phyloP scores from a whole-genome alignment of 1,140 invertebrate species.

The Sesamia nonagrioides region DNA sequence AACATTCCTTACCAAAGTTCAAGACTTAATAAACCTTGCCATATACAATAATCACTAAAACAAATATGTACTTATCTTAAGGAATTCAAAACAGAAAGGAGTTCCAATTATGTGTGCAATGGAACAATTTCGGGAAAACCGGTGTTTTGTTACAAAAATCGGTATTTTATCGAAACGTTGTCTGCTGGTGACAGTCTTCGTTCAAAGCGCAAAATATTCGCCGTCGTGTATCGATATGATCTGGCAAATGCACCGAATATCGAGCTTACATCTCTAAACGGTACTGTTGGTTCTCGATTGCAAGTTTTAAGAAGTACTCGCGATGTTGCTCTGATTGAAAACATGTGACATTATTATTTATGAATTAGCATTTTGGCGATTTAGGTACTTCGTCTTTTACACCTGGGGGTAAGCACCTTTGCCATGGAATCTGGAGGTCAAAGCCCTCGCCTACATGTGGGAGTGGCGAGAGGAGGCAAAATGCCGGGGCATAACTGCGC shows the following conservation, averaged over 20 bases:
- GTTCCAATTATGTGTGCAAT: constrained; percentile 1
- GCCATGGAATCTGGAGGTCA: no score
- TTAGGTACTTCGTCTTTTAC: no score
- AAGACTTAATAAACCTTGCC: neutral
- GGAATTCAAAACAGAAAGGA: neutral
- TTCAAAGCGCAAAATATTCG: constrained; percentile 78
- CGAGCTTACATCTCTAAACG: constrained; percentile 62
- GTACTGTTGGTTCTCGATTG: constrained; percentile 60
- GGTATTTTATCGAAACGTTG: constrained; percentile 65
- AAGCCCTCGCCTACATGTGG: no score
- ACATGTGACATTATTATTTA: no score
- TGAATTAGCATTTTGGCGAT: no score
- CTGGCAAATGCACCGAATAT: constrained; percentile 70
- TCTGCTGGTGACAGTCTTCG: constrained; percentile 58
- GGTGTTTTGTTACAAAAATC: constrained; percentile 49
- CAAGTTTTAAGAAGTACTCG: neutral
- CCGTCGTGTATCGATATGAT: constrained; percentile 77
- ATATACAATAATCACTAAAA: neutral
- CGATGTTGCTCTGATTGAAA: no score
- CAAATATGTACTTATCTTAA: no score
- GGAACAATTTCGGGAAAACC: constrained; percentile 14
- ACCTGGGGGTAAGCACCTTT: no score
- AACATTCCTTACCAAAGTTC: no score
- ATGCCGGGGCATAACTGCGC: no score
- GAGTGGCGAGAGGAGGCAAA: no score